Conservation (phyloP, 2,797 vertebrate species). For the Hyperoplus immaculatus region DNA sequence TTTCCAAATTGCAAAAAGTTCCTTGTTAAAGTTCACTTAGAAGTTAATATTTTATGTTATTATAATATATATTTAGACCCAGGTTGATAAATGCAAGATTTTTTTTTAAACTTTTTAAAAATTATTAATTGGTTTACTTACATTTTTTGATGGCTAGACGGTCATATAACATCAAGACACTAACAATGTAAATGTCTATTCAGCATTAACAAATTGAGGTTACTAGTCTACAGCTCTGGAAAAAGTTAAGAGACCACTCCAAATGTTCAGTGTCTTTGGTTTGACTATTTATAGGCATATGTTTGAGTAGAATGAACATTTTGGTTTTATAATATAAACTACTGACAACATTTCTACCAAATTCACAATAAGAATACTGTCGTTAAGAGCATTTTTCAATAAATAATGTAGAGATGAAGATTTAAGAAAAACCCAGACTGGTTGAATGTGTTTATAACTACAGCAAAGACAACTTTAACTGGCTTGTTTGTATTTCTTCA, state of each 20-base stretch:
- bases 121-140: background rate
- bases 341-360: too few species aligned
- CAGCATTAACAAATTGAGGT: background rate
- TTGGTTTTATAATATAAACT: too few species aligned
- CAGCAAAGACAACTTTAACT: background rate
- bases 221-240: too few species aligned
- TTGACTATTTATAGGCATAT: too few species aligned
- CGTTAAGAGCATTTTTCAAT: too few species aligned
- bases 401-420: background rate
- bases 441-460: background rate
- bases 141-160: background rate
- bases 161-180: background rate
- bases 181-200: background rate
- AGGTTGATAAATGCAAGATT: background rate
- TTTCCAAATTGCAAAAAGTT: background rate
- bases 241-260: too few species aligned
- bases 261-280: too few species aligned
- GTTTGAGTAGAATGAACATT: too few species aligned
- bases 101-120: background rate
- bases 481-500: constrained; percentile 9
- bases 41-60: too few species aligned
- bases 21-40: too few species aligned
- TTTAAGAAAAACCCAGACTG: background rate
- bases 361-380: too few species aligned
- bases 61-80: background rate